phyloP scores from a whole-genome alignment of 2,113 vertebrate species.

The Abramis brama region DNA sequence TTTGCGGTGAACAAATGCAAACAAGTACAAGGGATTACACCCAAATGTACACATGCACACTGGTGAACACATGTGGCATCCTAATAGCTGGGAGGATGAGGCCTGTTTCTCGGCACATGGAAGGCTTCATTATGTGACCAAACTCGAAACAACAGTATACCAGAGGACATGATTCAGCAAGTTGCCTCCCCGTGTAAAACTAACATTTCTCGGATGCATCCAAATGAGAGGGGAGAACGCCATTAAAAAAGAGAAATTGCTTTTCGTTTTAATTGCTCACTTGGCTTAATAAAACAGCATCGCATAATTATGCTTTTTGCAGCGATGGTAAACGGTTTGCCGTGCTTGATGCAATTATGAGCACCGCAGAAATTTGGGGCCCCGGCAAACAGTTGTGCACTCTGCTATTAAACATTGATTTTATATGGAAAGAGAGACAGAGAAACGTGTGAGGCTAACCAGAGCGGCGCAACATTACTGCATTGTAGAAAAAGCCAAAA shows the following conservation, averaged over 20 bases:
- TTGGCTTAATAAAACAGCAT: slow-evolving; percentile 72
- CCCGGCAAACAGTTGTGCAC: slow-evolving; percentile 67
- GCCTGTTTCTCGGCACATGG: slow-evolving; percentile 39
- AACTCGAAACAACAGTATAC: slow-evolving; percentile 50
- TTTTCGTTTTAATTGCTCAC: slow-evolving; percentile 67
- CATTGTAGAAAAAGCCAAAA: neutral
- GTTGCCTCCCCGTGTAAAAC: slow-evolving; percentile 50
- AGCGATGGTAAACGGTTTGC: slow-evolving; percentile 52
- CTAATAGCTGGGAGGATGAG: slow-evolving; percentile 48
- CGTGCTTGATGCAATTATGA: slow-evolving; percentile 70
- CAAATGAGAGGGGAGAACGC: slow-evolving; percentile 13
- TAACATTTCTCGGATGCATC: slow-evolving; percentile 33
- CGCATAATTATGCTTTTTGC: slow-evolving; percentile 73
- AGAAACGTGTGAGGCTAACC: slow-evolving; percentile 43
- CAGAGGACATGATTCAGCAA: slow-evolving; percentile 58
- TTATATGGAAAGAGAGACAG: slow-evolving; percentile 74
- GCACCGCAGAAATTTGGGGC: slow-evolving; percentile 72
- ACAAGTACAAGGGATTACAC: slow-evolving; percentile 45
- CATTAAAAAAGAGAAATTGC: slow-evolving; percentile 52
- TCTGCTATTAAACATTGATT: slow-evolving; percentile 70
- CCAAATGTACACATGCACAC: slow-evolving; percentile 30
- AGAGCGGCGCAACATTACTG: slow-evolving; percentile 26
- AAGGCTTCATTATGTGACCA: slow-evolving; percentile 50
- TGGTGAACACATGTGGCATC: slow-evolving; percentile 46
- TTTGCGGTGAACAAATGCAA: slow-evolving; percentile 41